A percentile compares a stretch with the other conserved stretches of the same genome.
These are phyloP conservation scores for Lasioglossum villosulum DNA, from an alignment of 2,888 invertebrate genomes.

Conservation along the genomic window DNA sequence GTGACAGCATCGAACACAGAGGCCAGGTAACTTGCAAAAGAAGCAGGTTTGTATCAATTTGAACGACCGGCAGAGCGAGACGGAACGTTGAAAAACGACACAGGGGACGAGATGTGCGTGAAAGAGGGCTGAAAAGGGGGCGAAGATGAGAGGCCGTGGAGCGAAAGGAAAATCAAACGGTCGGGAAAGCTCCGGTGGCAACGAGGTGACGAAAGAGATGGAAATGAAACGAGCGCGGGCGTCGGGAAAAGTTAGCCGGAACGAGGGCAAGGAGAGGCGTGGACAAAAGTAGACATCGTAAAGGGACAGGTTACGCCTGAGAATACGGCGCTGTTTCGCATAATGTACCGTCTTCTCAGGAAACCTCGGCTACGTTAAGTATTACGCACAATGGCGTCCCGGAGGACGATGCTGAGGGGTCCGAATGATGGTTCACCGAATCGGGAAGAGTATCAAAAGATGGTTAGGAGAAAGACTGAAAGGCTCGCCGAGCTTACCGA, in stretches of 20 bases:
- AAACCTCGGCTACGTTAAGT: conserved; percentile 38
- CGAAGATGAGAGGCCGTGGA: not conserved
- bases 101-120: not conserved
- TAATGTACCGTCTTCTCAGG: conserved; percentile 26
- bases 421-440: conserved; percentile 2
- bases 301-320: conserved; percentile 23
- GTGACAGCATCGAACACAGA: not conserved
- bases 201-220: conserved; percentile 19
- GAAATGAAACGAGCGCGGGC: conserved; percentile 10
- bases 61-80: not conserved
- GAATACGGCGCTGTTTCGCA: conserved; percentile 37
- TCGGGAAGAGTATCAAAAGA: not conserved
- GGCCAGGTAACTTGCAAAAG: not conserved
- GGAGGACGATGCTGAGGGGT: not conserved
- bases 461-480: conserved; percentile 5
- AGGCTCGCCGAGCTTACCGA: not conserved
- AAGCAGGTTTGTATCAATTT: not conserved
- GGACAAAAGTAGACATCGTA: conserved; percentile 40
- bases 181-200: not conserved
- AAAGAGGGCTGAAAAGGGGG: not conserved
- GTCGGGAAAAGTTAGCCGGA: not conserved
- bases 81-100: not conserved
- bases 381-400: conserved; percentile 27
- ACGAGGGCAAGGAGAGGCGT: not conserved
- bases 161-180: conserved; percentile 14